Conservation (phyloP, 2,797 vertebrate genomes). For the Knipowitschia caucasica region DNA sequence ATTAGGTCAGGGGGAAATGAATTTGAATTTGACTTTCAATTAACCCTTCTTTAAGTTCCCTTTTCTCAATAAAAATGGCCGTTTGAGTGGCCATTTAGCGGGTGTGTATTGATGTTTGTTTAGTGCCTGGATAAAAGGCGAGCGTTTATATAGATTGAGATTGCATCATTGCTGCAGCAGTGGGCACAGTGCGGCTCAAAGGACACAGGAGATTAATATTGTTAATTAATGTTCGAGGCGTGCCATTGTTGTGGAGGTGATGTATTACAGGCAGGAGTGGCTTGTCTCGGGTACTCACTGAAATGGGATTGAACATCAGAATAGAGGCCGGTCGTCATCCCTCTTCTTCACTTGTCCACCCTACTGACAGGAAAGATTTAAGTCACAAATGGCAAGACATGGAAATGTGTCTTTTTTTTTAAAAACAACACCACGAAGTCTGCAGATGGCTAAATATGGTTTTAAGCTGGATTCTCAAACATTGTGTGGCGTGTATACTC, state of each 20-base stretch:
- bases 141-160: slow-evolving; percentile 75
- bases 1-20: slow-evolving; percentile 77
- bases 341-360: slow-evolving; percentile 73
- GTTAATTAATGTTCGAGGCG: slow-evolving; percentile 78
- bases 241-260: slow-evolving; percentile 75
- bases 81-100: slow-evolving; percentile 74
- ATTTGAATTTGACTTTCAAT: slow-evolving; percentile 87
- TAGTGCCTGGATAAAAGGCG: slow-evolving; percentile 76
- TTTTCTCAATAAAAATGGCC: slow-evolving; percentile 78
- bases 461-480: slow-evolving; percentile 31
- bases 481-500: slow-evolving; percentile 9
- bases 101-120: slow-evolving; percentile 82
- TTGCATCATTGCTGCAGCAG: slow-evolving; percentile 72
- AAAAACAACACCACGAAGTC: too few relatives aligned
- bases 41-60: slow-evolving; percentile 78
- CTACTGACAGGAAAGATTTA: slow-evolving; percentile 69
- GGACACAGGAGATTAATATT: slow-evolving; percentile 76
- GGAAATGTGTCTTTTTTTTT: slow-evolving; percentile 47
- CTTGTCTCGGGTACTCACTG: slow-evolving; percentile 73
- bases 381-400: slow-evolving; percentile 52
- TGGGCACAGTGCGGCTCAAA: slow-evolving; percentile 59
- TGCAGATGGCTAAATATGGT: slow-evolving; percentile 28
- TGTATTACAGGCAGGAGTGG: slow-evolving; percentile 74
- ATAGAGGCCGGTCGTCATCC: slow-evolving; percentile 67
- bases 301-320: slow-evolving; percentile 77